Evolutionary conservation across 2,797 vertebrate genomes (phyloP).

Genomic region (Uromys caudimaculatus): DNA sequence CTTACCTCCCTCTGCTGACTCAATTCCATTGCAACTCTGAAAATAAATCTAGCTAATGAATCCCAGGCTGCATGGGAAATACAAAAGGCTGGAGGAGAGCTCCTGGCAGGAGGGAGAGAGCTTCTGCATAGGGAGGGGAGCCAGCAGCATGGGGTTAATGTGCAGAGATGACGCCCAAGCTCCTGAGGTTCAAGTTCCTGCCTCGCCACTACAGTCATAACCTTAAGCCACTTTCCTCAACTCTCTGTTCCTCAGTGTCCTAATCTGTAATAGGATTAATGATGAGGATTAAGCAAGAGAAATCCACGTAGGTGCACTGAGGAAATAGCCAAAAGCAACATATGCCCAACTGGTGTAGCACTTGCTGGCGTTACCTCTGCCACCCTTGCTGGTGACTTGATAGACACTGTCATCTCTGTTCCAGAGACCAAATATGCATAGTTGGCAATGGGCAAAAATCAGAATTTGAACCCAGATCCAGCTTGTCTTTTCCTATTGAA

Average conservation of each 20-base stretch:
- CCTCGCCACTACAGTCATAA: conserved; percentile 4
- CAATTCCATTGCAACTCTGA: background rate
- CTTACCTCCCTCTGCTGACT: conserved; percentile 15
- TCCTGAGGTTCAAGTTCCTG: background rate
- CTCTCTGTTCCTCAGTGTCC: conserved; percentile 58
- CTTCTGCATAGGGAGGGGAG: background rate
- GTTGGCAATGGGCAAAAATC: background rate
- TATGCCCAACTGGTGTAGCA: background rate
- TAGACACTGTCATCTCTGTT: background rate
- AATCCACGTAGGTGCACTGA: conserved; percentile 24
- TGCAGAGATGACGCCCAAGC: background rate
- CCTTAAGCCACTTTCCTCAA: conserved; percentile 56
- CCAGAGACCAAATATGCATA: background rate
- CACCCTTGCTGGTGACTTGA: background rate
- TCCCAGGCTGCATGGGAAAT: background rate
- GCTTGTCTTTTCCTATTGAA: conserved; percentile 33
- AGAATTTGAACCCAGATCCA: background rate
- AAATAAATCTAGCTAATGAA: conserved; percentile 37
- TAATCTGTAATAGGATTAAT: conserved; percentile 62
- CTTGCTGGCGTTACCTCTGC: background rate
- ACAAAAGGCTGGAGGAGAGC: background rate
- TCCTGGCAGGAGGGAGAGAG: background rate
- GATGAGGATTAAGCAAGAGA: conserved; percentile 61
- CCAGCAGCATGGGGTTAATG: background rate
- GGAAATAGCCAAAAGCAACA: background rate